Base-by-base conservation (phyloP, 1,140 invertebrate genomes). In the Cydia fagiglandana region DNA sequence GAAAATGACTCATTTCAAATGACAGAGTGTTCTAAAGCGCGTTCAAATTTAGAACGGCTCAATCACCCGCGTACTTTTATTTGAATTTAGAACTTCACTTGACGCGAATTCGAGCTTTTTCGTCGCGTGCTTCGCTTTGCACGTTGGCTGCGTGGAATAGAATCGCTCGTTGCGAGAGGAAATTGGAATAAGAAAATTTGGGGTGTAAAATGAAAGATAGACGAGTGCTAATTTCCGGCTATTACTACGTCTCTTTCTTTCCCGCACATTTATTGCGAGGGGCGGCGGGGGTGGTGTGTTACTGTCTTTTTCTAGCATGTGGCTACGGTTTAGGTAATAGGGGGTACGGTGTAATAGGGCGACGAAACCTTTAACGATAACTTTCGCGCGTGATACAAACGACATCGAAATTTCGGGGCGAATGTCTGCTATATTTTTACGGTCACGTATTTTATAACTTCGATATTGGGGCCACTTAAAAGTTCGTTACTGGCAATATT, bases 151-250 rank as follows among this genome's bases (percentile, higher is more conserved):
- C 75, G 79, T 79, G 77, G 85, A 85, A 87, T 85, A 80, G 76
- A 70, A 80, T 70, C 79, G 81, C 82, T 88, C 88, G 89, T 87
- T 85, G 86, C 85, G 79, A 90, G 84, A 91, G 91, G 91, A 93
- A 93, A 93, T 93, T 93, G 91, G 90, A 92, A 93, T 93, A 93
- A 93, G 91, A 93, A 93, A 93, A 92, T 93, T 93, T 93, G 90
- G 91, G 91, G 90, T 92, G 91, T 92, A 93, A 93, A 93, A 92
- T 92, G 91, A 93, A 92, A 92, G 91, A 93, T 93, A 93, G 90
- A 92, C 89, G 91, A 93, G 90, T 92, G 84, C 91, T 93, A 93
- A 93, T 93, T 93, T 93, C 91, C 91, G 91, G 91, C 89, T 89
- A 91, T 91, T 91, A 91, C 83, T 90, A 86, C 85, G 86, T 93